These are phyloP conservation scores for Pterois miles DNA, from an alignment of 2,797 vertebrate genomes.

Conservation along the genomic window DNA sequence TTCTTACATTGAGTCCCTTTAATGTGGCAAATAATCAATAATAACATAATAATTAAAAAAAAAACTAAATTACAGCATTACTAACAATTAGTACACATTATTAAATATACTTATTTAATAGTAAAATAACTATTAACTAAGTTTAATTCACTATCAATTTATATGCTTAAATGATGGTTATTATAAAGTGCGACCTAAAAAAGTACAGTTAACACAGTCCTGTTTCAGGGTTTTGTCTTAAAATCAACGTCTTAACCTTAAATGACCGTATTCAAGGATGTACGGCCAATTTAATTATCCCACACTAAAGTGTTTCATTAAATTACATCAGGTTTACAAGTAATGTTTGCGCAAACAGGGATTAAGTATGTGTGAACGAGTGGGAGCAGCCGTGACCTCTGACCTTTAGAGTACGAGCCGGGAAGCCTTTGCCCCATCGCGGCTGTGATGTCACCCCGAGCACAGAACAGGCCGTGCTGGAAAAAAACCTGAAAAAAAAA, in stretches of 20 bases:
- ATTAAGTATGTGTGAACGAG: slow-evolving; percentile 34
- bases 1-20: no score
- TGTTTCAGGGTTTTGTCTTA: neutral
- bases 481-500: slow-evolving; percentile 61
- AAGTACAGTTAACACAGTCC: neutral
- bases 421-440: slow-evolving; percentile 58
- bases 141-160: no score
- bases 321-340: slow-evolving; percentile 34
- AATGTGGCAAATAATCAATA: no score
- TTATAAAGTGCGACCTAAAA: no score
- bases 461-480: slow-evolving; percentile 70
- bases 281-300: slow-evolving; percentile 1
- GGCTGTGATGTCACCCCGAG: slow-evolving; percentile 75
- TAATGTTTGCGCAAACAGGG: neutral
- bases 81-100: no score
- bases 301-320: slow-evolving; percentile 35
- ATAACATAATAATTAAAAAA: no score
- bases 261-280: neutral
- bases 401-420: slow-evolving; percentile 36
- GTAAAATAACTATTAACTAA: no score
- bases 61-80: no score
- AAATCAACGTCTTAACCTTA: slow-evolving; percentile 21
- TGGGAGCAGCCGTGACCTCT: slow-evolving; percentile 51
- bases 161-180: no score
- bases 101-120: no score